phyloP scores from a whole-genome alignment of 1,140 invertebrate species.

The Brachionus paranguensis region DNA sequence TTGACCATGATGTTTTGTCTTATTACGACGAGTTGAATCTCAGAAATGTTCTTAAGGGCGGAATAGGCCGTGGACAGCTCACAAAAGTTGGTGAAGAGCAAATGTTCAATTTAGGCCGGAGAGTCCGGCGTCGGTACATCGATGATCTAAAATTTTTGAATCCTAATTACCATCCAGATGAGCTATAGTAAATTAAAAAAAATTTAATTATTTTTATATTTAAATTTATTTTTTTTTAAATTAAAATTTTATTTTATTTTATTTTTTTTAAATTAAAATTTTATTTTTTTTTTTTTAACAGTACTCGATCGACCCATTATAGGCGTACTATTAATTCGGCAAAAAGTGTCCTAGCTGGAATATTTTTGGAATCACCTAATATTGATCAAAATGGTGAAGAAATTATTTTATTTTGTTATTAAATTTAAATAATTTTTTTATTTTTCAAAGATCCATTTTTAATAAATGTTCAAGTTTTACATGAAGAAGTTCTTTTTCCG shows the following conservation, averaged over 20 bases:
- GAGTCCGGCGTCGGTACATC: neutral
- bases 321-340: neutral
- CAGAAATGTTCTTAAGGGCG: neutral
- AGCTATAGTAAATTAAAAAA: slow-evolving; percentile 5
- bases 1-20: slow-evolving; percentile 28
- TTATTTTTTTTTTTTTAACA: no score
- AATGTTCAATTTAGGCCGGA: slow-evolving; percentile 30
- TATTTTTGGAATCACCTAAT: neutral
- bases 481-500: slow-evolving; percentile 23
- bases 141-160: neutral
- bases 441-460: slow-evolving; percentile 1
- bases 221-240: no score
- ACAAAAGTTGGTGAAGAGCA: slow-evolving; percentile 29
- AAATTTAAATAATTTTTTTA: neutral
- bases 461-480: slow-evolving; percentile 6
- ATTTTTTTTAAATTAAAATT: no score
- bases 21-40: slow-evolving; percentile 25
- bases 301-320: slow-evolving; percentile 29
- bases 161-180: neutral
- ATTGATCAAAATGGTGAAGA: neutral
- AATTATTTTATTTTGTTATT: neutral
- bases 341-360: slow-evolving; percentile 4
- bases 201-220: neutral
- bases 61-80: slow-evolving; percentile 3
- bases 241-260: no score